These are phyloP conservation scores for Nasonia vitripennis DNA, from an alignment of 1,140 invertebrate species.

Conservation along the genomic window DNA sequence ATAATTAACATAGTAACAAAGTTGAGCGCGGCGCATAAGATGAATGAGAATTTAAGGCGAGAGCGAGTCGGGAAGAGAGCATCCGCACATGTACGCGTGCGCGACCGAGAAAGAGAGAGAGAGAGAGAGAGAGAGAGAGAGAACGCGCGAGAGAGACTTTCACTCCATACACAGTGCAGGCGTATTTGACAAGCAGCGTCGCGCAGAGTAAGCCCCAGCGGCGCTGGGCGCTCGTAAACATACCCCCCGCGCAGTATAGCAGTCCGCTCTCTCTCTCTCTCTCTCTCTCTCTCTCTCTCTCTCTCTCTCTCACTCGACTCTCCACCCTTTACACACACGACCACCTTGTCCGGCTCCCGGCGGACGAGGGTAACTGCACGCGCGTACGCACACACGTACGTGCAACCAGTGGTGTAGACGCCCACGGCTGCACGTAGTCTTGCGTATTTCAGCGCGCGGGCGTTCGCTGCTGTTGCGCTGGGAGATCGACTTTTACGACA, in stretches of 20 bases:
- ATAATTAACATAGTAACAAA: slow-evolving; percentile 16
- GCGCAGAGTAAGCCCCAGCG: slow-evolving; percentile 10
- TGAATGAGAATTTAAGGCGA: slow-evolving; percentile 6
- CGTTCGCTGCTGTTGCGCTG: neutral
- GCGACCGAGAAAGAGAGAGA: neutral
- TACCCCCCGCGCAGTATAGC: neutral
- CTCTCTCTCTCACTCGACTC: neutral
- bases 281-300: no score
- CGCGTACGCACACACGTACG: neutral
- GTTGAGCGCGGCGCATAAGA: neutral
- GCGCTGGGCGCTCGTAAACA: slow-evolving; percentile 3
- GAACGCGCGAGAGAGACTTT: neutral
- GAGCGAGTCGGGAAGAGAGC: neutral
- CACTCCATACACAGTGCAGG: neutral
- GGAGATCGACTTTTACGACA: neutral
- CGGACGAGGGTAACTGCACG: neutral
- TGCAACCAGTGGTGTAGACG: neutral
- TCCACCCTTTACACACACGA: neutral
- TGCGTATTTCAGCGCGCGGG: no score
- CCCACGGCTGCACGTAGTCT: neutral
- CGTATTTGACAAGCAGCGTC: slow-evolving; percentile 9
- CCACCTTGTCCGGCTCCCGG: neutral
- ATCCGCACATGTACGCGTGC: no score
- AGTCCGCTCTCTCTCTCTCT: neutral
- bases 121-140: neutral